Base-by-base conservation (phyloP, 1,140 invertebrate genomes). In the Drosophila carrolli region DNA sequence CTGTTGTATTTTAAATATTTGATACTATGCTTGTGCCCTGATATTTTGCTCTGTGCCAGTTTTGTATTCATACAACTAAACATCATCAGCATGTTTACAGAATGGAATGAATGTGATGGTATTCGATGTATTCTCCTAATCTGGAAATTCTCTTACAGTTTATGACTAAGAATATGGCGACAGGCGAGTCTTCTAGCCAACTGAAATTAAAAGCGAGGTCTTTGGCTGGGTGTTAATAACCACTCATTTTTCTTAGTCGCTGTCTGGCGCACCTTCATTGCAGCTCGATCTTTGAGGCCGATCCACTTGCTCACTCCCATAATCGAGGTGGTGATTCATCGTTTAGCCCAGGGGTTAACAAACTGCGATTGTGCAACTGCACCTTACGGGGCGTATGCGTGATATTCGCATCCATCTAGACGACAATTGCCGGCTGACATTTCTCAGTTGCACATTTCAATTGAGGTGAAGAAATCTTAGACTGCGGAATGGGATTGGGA, bases 401-500 rank as follows among this genome's bases (percentile, higher is more conserved):
- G 72, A 90, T 88, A 78, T 71, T 89, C 84, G 80, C 84, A 89
- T 89, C 84, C 84, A 88, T 88, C 83, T 88, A 83, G 83, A 53
- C 54, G 89, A 77, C 88, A 91, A 91, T 91, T 91, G 88, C 53
- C 78, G 60, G 63, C 67, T 91, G 90, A 91, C 90, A 88, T 84
- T 81, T 90, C 68, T 63, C 85, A 89, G 90, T 91, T 91, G 90
- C 90, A 91, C 90, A 91, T 91, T 91, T 91, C 90, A 91, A 91
- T 91, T 91, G 78, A 90, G 53, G 44, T 51, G 51, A 19, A 32
- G 29, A 57, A 78, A 79, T 66, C 77, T 76, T 83, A 77, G 73
- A 51, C 57, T 46, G 62, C 72, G 29, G 19, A 50, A 35, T 16
- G 29, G 40, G 19, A n/a, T 16, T 16, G 27, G 13, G 65, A 47